Percentiles rank a stretch among this genome's conserved stretches.
These are phyloP conservation scores for Mallotus villosus DNA, from an alignment of 2,797 vertebrate genomes.

Conservation along the genomic window DNA sequence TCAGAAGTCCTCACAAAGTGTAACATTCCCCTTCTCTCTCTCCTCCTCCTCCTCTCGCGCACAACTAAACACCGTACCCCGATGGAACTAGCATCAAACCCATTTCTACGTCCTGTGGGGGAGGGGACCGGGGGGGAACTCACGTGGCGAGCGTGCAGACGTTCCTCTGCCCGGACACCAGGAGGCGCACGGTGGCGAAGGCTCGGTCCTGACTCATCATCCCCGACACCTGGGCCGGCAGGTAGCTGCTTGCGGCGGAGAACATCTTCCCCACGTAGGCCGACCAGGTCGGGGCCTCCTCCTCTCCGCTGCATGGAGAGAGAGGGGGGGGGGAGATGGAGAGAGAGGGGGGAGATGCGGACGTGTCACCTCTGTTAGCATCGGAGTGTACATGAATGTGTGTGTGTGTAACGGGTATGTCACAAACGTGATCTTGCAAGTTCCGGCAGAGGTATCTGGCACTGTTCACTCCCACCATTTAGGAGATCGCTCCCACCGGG, in stretches of 20 bases:
- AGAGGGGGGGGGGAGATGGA: background rate
- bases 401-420: too few species aligned
- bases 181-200: constrained; percentile 91
- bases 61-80: too few species aligned
- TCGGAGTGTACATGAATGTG: background rate
- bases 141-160: constrained; percentile 88
- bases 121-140: constrained; percentile 52
- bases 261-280: constrained; percentile 92
- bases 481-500: too few species aligned
- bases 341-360: background rate
- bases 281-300: constrained; percentile 91
- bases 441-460: too few species aligned
- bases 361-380: background rate
- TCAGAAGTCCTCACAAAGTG: too few species aligned
- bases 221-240: constrained; percentile 92
- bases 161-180: constrained; percentile 87
- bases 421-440: too few species aligned
- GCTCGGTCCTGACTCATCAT: constrained; percentile 98
- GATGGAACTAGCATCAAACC: too few species aligned
- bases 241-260: constrained; percentile 92
- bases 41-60: too few species aligned
- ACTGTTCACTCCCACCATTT: too few species aligned
- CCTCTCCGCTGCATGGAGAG: constrained; percentile 76
- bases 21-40: too few species aligned
- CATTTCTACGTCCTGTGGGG: too few species aligned